A percentile compares a stretch with the other conserved stretches of the same genome.
Evolutionary conservation across 2,888 invertebrate genomes (phyloP).

Genomic region (Melieria picta): DNA sequence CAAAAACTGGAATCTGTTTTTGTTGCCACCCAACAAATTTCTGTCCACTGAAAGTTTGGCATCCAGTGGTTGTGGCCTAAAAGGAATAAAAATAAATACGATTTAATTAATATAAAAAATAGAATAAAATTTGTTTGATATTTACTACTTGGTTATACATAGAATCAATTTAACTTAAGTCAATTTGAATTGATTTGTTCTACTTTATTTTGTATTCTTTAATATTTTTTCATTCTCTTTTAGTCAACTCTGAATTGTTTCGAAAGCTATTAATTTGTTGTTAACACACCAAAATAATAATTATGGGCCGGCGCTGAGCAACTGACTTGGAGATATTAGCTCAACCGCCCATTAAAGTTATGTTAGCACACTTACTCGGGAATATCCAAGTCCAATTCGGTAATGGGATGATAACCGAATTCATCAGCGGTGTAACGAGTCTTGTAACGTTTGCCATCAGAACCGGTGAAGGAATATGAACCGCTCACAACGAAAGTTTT

Average conservation of each 20-base stretch:
- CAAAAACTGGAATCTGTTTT: conserved; percentile 62
- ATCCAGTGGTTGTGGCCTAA: conserved; percentile 50
- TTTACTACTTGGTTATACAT: no score
- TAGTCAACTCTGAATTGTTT: no score
- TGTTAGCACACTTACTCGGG: conserved; percentile 56
- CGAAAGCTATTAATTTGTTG: no score
- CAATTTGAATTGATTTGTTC: no score
- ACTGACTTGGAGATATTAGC: no score
- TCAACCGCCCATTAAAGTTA: not conserved
- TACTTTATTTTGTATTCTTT: no score
- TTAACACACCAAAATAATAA: no score
- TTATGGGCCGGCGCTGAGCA: no score
- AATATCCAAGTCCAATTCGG: conserved; percentile 64
- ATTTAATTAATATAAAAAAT: not conserved
- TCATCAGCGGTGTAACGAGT: conserved; percentile 66
- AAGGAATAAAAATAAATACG: conserved; percentile 8
- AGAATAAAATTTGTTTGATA: no score
- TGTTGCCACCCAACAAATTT: conserved; percentile 28
- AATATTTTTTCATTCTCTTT: no score
- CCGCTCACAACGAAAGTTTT: conserved; percentile 66
- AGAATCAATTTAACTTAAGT: no score
- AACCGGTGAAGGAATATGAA: conserved; percentile 65
- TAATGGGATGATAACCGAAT: conserved; percentile 65
- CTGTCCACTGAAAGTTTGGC: conserved; percentile 20
- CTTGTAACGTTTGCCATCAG: conserved; percentile 65